A percentile compares a stretch with the other conserved stretches of the same genome.
Evolutionary conservation across 2,888 invertebrate genomes (phyloP).

Genomic region (Sympetrum striolatum): DNA sequence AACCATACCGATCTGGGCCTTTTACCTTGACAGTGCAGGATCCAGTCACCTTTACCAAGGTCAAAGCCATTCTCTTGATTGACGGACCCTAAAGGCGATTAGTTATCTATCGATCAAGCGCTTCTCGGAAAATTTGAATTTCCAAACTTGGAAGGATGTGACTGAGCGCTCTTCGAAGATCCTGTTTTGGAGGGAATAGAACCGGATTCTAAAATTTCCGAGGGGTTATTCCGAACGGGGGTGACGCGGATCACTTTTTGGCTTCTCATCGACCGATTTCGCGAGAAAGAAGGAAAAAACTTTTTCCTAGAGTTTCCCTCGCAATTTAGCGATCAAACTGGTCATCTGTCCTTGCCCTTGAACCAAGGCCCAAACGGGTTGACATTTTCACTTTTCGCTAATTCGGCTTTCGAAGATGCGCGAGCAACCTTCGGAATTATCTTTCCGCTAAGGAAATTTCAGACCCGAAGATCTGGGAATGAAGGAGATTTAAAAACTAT

Average conservation of each 20-base stretch:
- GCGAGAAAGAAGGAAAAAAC: neutral
- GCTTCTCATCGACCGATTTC: neutral
- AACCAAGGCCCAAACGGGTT: neutral
- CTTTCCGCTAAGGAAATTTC: neutral
- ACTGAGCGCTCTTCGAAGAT: neutral
- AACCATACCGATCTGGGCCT: too few relatives aligned
- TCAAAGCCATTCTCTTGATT: too few relatives aligned
- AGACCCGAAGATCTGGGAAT: neutral
- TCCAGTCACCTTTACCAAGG: too few relatives aligned
- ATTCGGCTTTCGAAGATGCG: neutral
- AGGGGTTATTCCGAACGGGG: neutral
- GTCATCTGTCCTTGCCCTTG: constrained; percentile 22
- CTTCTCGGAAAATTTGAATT: too few relatives aligned
- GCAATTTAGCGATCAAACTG: neutral
- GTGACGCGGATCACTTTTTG: neutral
- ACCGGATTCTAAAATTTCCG: neutral
- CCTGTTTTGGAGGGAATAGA: neutral
- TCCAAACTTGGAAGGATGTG: too few relatives aligned
- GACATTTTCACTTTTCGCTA: constrained; percentile 8
- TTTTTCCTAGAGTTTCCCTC: neutral
- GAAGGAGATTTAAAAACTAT: too few relatives aligned
- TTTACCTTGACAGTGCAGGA: too few relatives aligned
- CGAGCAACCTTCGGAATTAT: neutral
- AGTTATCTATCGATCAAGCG: too few relatives aligned
- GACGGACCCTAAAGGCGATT: too few relatives aligned